Evolutionary conservation across 2,888 invertebrate genomes (phyloP).

Genomic region (Thysanoteuthis rhombus): DNA sequence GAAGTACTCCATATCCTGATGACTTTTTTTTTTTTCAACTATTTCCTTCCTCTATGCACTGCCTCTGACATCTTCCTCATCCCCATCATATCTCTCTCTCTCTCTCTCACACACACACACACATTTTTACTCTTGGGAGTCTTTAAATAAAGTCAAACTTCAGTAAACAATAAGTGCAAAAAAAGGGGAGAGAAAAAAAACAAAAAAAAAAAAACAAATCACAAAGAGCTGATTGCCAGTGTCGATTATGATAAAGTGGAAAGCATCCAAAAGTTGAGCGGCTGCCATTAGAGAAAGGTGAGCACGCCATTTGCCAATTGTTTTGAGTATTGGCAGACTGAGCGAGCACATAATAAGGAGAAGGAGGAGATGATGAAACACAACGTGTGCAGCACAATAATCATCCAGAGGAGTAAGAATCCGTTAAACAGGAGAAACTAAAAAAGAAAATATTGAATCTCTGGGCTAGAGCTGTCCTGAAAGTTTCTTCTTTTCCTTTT

Average conservation of each 20-base stretch:
- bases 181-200: not conserved
- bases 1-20: not conserved
- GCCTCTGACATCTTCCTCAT: not conserved
- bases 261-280: not conserved
- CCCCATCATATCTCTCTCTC: not conserved
- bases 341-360: not conserved
- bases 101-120: not conserved
- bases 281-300: constrained; percentile 12
- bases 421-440: not conserved
- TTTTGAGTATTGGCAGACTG: not conserved
- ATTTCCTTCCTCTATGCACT: not conserved
- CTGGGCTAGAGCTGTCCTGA: not conserved
- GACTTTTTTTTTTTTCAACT: not conserved
- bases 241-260: not conserved
- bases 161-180: not conserved
- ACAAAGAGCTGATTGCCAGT: constrained; percentile 12
- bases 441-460: not conserved
- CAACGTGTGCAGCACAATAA: not conserved
- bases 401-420: constrained; percentile 1
- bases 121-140: not conserved
- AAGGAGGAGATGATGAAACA: not conserved
- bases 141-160: not conserved
- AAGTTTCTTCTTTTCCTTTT: not conserved
- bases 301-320: not conserved
- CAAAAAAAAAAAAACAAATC: not conserved